Conservation (phyloP, 2,888 invertebrate genomes). For the Erebia epiphron region DNA sequence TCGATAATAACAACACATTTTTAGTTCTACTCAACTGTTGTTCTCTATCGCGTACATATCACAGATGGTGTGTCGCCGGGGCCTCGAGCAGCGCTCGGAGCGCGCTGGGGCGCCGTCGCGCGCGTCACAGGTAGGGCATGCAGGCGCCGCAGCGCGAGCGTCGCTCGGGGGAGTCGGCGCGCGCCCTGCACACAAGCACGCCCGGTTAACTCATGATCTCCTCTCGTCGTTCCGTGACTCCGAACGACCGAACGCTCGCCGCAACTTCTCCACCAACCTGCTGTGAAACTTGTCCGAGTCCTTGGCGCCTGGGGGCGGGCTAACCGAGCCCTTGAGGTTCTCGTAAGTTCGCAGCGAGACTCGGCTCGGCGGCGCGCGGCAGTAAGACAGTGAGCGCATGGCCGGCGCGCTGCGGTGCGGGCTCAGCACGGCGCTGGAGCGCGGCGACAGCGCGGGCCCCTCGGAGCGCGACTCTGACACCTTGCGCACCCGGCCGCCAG, state of each 20-base stretch:
- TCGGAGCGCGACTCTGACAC: constrained; percentile 90
- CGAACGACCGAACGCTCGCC: constrained; percentile 86
- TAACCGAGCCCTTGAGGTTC: constrained; percentile 85
- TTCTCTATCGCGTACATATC: constrained; percentile 68
- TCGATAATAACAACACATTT: constrained; percentile 62
- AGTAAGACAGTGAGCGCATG: constrained; percentile 83
- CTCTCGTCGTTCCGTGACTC: constrained; percentile 76
- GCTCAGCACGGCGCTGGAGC: constrained; percentile 77
- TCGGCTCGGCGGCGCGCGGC: constrained; percentile 79
- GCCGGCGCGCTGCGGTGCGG: constrained; percentile 87
- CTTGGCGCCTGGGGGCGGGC: constrained; percentile 83
- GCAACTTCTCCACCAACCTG: constrained; percentile 90
- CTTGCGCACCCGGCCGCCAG: constrained; percentile 68
- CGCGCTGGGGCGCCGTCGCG: constrained; percentile 33
- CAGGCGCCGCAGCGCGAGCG: constrained; percentile 72
- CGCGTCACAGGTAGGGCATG: constrained; percentile 76
- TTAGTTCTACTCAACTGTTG: constrained; percentile 65
- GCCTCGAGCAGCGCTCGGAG: constrained; percentile 46
- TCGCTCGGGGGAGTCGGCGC: constrained; percentile 73
- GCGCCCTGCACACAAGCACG: constrained; percentile 79
- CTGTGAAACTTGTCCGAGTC: constrained; percentile 90
- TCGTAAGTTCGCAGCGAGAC: constrained; percentile 85
- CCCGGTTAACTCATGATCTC: constrained; percentile 80
- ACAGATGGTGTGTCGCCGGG: constrained; percentile 64
- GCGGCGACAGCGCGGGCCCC: constrained; percentile 87